These are phyloP conservation scores for Branchellion lobata DNA, from an alignment of 2,888 invertebrate species.

Conservation along the genomic window DNA sequence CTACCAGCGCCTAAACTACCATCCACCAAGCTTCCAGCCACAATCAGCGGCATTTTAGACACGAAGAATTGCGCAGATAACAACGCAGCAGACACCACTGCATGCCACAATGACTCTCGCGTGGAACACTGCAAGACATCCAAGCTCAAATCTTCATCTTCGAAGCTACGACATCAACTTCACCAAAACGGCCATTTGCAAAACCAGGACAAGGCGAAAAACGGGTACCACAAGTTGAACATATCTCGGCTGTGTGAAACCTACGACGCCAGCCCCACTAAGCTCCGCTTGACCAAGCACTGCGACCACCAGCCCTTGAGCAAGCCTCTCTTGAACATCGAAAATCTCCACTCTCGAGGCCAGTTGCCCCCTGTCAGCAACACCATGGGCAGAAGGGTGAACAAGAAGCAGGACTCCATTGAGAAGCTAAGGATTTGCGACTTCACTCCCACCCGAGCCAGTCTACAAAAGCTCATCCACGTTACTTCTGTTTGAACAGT, in stretches of 20 bases:
- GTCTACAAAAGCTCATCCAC: slow-evolving; percentile 39
- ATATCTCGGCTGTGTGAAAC: slow-evolving; percentile 32
- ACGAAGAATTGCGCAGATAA: neutral
- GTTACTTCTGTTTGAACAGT: slow-evolving; percentile 42
- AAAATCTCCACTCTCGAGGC: neutral
- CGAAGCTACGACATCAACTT: neutral
- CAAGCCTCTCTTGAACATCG: neutral
- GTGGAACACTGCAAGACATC: neutral
- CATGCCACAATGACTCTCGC: neutral
- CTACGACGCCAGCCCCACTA: slow-evolving; percentile 32
- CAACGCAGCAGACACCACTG: no score
- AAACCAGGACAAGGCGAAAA: slow-evolving; percentile 11
- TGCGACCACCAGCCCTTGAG: neutral
- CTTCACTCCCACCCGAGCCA: neutral
- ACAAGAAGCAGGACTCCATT: neutral
- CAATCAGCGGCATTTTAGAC: neutral
- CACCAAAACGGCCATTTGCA: slow-evolving; percentile 11
- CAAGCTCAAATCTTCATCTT: neutral
- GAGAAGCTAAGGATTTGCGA: neutral
- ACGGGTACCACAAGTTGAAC: slow-evolving; percentile 2
- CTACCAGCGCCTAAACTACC: no score
- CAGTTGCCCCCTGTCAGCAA: neutral
- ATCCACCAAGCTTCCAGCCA: neutral
- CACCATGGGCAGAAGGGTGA: neutral
- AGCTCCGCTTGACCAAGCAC: slow-evolving; percentile 15